A percentile compares a stretch with the other conserved stretches of the same genome.
Conservation (phyloP, 1,140 invertebrate species). For the Drosophila persimilis region DNA sequence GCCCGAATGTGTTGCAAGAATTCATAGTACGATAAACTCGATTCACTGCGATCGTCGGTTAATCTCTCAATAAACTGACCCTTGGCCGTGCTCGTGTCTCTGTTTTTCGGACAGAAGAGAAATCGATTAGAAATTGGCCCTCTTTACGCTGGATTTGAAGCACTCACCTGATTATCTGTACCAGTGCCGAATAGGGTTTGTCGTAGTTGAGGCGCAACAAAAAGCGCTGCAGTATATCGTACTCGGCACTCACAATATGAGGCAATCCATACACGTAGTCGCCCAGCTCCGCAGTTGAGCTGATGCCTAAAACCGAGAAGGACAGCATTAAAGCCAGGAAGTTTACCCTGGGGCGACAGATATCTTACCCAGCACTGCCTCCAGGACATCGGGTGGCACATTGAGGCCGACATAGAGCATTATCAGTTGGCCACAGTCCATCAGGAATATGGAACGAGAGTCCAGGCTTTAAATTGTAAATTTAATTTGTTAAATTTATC, state of each 20-base stretch:
- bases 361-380: slow-evolving; percentile 87
- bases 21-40: slow-evolving; percentile 97
- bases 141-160: background rate
- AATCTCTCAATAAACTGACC: slow-evolving; percentile 93
- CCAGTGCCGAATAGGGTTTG: slow-evolving; percentile 89
- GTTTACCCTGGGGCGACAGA: background rate
- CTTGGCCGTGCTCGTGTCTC: slow-evolving; percentile 94
- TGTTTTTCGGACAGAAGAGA: slow-evolving; percentile 60
- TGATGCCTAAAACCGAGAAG: slow-evolving; percentile 83
- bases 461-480: slow-evolving; percentile 86
- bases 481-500: background rate
- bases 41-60: slow-evolving; percentile 97
- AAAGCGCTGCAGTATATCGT: slow-evolving; percentile 91
- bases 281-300: slow-evolving; percentile 84
- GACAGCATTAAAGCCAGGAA: background rate
- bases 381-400: slow-evolving; percentile 90
- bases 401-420: slow-evolving; percentile 94
- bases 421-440: slow-evolving; percentile 94
- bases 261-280: slow-evolving; percentile 90
- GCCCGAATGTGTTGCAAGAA: slow-evolving; percentile 98
- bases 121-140: background rate
- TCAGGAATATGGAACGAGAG: slow-evolving; percentile 93
- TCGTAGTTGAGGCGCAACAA: slow-evolving; percentile 93
- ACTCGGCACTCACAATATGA: slow-evolving; percentile 89
- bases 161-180: slow-evolving; percentile 92